Evolutionary conservation across 2,888 invertebrate species (phyloP), one percentile per base, ranked within the genome.

Genomic region (Mythimna lalbum): DNA sequence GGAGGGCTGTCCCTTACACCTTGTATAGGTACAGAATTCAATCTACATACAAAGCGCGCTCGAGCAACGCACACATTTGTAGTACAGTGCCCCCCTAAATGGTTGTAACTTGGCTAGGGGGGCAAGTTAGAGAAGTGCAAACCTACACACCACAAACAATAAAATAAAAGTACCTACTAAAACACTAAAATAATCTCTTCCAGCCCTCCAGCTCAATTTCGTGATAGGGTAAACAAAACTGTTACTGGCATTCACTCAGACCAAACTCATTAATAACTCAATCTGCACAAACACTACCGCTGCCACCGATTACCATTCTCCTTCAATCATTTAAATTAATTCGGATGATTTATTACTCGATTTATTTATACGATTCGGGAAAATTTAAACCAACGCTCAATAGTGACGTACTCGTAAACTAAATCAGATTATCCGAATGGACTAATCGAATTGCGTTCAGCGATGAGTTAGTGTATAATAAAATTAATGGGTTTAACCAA

Each of bases 241-340:
- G 21, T 50, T 60, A 36, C 50, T 81, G 80, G 80, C 81, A 83
- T n/a, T 56, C 69, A 63, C 59, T 82, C 76, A 82, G 79, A 82
- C 23, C 23, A 69, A 74, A 67, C 50, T 61, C 36, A 70, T 68
- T 64, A 68, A 66, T 71, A 55, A 80, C 65, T 71, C 76, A 75
- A 67, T 74, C 63, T 66, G 63, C 47, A 56, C 61, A 67, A 74
- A 79, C 63, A 80, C 49, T 43, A 55, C 19, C 55, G 65, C 55
- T 50, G 50, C 19, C 57, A 63, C 52, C 53, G 53, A 64, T 66
- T 27, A 21, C 21, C 10, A 71, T 63, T 82, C 50, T 64, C 23
- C 50, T 53, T 76, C 63, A 21, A 47, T 43, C 10, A n/a, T 62
- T 62, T 31, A 33, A 67, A 80, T 80, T 39, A 49, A 65, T 65